A percentile compares a stretch with the other conserved stretches of the same genome.
These are phyloP conservation scores for Mesopsocus fuscifrons DNA, from an alignment of 2,888 invertebrate genomes.

Conservation along the genomic window DNA sequence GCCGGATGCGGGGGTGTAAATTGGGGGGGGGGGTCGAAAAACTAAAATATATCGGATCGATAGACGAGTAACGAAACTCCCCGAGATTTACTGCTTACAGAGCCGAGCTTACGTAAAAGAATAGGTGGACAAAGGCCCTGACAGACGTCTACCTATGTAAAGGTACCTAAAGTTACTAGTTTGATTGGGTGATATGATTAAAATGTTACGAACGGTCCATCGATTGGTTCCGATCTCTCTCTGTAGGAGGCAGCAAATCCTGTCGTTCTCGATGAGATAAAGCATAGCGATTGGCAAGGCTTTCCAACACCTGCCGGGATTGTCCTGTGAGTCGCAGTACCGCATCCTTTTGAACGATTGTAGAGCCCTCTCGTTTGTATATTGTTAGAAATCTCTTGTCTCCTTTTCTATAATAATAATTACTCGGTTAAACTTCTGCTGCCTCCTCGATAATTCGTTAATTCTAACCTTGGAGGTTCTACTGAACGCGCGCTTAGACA, in stretches of 20 bases:
- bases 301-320: slow-evolving; percentile 40
- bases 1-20: no score
- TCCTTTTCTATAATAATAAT: slow-evolving; percentile 31
- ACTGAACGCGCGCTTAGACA: background rate
- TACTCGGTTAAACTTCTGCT: no score
- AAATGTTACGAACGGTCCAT: slow-evolving; percentile 19
- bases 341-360: slow-evolving; percentile 45
- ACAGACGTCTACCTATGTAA: no score
- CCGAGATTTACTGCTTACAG: no score
- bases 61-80: no score
- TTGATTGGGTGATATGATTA: slow-evolving; percentile 8
- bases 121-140: no score
- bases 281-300: slow-evolving; percentile 43
- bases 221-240: slow-evolving; percentile 38
- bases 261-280: slow-evolving; percentile 48
- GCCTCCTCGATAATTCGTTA: no score
- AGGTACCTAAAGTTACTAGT: no score
- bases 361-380: slow-evolving; percentile 45
- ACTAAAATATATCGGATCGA: no score
- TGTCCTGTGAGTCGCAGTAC: slow-evolving; percentile 39
- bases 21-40: no score
- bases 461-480: background rate
- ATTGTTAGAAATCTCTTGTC: slow-evolving; percentile 47
- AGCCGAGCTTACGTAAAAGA: no score
- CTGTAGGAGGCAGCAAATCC: slow-evolving; percentile 45